A percentile compares a stretch with the other conserved stretches of the same genome.
Conservation (phyloP, 2,113 vertebrate species). For the Thomomys bottae region DNA sequence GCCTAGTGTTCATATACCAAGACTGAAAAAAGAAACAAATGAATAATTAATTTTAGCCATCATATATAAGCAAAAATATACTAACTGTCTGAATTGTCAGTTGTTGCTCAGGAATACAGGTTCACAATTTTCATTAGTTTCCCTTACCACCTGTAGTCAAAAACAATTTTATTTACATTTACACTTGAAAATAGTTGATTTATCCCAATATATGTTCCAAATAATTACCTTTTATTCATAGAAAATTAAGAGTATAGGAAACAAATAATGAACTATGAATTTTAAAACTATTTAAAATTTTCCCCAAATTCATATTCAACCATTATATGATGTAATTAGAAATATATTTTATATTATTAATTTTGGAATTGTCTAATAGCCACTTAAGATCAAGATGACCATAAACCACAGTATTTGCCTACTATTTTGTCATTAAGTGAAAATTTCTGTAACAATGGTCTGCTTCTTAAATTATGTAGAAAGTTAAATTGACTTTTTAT, state of each 20-base stretch:
- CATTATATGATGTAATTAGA: not conserved
- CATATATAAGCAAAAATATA: not conserved
- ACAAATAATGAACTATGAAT: not conserved
- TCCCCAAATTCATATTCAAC: not conserved
- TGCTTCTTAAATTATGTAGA: not conserved
- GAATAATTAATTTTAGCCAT: too few relatives aligned
- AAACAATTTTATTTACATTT: not conserved
- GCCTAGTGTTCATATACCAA: too few relatives aligned
- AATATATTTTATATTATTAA: constrained; percentile 25
- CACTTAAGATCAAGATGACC: not conserved
- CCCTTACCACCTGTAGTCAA: not conserved
- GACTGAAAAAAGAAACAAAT: too few relatives aligned
- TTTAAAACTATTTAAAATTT: not conserved
- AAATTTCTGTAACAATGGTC: not conserved
- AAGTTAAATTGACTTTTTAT: not conserved
- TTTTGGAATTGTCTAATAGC: not conserved
- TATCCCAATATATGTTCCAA: not conserved
- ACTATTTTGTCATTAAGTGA: not conserved
- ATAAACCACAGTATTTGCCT: not conserved
- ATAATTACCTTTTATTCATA: not conserved
- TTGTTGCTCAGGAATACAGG: not conserved
- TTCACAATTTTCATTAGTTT: not conserved
- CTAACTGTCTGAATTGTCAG: not conserved
- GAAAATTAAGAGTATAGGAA: not conserved
- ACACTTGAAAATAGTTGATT: not conserved